A percentile compares a stretch with the other conserved stretches of the same genome.
These are phyloP conservation scores for Dicentrarchus labrax DNA, from an alignment of 2,113 vertebrate genomes.

Conservation along the genomic window DNA sequence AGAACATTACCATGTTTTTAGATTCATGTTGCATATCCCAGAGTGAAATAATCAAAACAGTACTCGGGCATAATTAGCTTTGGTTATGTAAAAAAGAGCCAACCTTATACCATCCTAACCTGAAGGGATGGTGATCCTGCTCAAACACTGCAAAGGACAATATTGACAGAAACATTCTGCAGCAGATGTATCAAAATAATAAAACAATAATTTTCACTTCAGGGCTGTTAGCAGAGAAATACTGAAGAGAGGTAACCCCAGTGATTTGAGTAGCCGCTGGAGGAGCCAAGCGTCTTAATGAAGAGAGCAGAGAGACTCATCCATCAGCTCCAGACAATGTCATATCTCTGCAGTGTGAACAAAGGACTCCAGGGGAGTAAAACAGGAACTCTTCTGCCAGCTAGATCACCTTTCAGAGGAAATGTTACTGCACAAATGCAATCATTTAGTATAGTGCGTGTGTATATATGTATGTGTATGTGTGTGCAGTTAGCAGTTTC, in stretches of 20 bases:
- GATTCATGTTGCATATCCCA: neutral
- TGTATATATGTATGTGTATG: neutral
- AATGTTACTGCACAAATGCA: neutral
- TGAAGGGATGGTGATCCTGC: neutral
- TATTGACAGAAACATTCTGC: conserved; percentile 22
- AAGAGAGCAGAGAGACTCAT: conserved; percentile 57
- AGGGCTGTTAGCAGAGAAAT: conserved; percentile 20
- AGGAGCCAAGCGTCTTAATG: conserved; percentile 52
- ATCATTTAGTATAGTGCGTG: neutral
- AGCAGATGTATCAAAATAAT: conserved; percentile 9
- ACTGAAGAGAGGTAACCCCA: conserved; percentile 22
- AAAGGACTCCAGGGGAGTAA: conserved; percentile 4
- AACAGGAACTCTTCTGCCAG: conserved; percentile 5
- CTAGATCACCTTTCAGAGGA: conserved; percentile 17
- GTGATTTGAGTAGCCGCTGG: conserved; percentile 50
- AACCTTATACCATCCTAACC: conserved; percentile 6
- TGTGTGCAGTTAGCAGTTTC: neutral
- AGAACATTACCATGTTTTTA: neutral
- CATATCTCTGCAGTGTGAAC: conserved; percentile 33
- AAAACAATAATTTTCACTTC: conserved; percentile 11
- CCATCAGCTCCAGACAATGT: conserved; percentile 53
- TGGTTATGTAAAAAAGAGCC: conserved; percentile 13
- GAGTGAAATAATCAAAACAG: conserved; percentile 6
- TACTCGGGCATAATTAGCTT: conserved; percentile 12
- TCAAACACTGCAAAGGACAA: conserved; percentile 17